Percentiles rank a stretch among this genome's conserved stretches.
Evolutionary conservation across 2,113 vertebrate genomes (phyloP).

Genomic region (Eurypyga helias): DNA sequence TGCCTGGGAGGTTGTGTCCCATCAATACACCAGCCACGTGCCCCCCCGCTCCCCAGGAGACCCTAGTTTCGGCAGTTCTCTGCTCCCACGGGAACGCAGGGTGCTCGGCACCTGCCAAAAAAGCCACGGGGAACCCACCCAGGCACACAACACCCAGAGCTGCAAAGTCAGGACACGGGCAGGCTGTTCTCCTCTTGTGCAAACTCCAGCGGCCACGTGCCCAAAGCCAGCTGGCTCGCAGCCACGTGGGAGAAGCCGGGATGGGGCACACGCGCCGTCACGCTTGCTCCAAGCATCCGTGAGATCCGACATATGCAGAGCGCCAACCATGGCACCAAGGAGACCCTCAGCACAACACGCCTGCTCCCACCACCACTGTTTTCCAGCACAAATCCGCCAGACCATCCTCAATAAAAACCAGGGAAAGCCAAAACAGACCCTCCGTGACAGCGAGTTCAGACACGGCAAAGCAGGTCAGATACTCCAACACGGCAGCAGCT

Average conservation of each 20-base stretch:
- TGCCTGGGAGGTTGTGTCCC: background rate
- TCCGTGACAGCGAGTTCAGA: rapidly evolving
- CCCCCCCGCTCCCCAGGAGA: background rate
- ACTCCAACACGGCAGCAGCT: background rate
- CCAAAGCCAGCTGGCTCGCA: background rate
- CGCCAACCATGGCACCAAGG: background rate
- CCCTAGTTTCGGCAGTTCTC: too few relatives aligned
- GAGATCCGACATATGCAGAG: rapidly evolving
- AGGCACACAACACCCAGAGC: rapidly evolving
- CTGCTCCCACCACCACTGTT: background rate
- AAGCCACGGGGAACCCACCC: rapidly evolving
- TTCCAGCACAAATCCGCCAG: background rate
- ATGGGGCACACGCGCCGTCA: rapidly evolving
- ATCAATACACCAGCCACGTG: rapidly evolving
- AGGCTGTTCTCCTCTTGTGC: background rate
- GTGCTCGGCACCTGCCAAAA: background rate
- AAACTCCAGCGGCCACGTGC: background rate
- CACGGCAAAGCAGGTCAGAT: background rate
- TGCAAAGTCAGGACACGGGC: rapidly evolving
- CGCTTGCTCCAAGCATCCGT: rapidly evolving
- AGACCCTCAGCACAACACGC: rapidly evolving
- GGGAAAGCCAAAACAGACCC: background rate
- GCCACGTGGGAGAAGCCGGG: background rate
- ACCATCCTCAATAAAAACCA: rapidly evolving
- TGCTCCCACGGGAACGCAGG: background rate